Percentiles rank a stretch among this genome's conserved stretches.
phyloP scores from a whole-genome alignment of 1,140 invertebrate species.

The Pantala flavescens region DNA sequence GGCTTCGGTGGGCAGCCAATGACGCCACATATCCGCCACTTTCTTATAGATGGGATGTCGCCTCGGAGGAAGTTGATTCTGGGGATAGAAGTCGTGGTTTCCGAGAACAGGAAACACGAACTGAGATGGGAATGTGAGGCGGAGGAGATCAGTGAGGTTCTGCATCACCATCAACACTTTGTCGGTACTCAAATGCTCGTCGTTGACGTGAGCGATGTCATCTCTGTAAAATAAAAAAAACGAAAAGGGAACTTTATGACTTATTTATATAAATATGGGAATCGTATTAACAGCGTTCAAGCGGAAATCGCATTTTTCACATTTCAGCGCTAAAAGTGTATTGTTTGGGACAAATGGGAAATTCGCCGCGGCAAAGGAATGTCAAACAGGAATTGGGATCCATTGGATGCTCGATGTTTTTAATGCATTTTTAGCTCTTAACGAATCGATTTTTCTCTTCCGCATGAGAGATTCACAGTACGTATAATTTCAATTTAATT shows the following conservation, averaged over 20 bases:
- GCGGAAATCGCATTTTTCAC: no score
- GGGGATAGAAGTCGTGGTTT: constrained; percentile 54
- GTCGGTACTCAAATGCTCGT: constrained; percentile 34
- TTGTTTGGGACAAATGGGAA: no score
- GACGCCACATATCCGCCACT: constrained; percentile 61
- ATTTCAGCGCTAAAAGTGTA: no score
- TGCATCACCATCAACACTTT: constrained; percentile 55
- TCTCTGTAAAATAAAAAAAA: constrained; percentile 42
- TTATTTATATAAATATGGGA: no score
- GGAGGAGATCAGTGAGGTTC: constrained; percentile 64
- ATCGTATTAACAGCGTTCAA: no score
- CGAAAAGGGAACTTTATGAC: background rate
- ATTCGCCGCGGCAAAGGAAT: no score
- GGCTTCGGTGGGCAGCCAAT: constrained; percentile 70
- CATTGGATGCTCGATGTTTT: no score
- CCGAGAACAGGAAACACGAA: constrained; percentile 74
- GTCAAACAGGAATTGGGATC: no score
- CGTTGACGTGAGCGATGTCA: constrained; percentile 46
- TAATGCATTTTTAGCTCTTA: no score
- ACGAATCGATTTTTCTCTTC: no score
- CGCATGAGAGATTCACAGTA: no score
- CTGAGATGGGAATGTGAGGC: constrained; percentile 63
- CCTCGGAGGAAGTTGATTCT: constrained; percentile 20
- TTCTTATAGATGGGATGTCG: constrained; percentile 44
- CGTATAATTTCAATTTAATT: no score